Conservation (phyloP, 2,888 invertebrate genomes). For the Drosophila subquinaria region DNA sequence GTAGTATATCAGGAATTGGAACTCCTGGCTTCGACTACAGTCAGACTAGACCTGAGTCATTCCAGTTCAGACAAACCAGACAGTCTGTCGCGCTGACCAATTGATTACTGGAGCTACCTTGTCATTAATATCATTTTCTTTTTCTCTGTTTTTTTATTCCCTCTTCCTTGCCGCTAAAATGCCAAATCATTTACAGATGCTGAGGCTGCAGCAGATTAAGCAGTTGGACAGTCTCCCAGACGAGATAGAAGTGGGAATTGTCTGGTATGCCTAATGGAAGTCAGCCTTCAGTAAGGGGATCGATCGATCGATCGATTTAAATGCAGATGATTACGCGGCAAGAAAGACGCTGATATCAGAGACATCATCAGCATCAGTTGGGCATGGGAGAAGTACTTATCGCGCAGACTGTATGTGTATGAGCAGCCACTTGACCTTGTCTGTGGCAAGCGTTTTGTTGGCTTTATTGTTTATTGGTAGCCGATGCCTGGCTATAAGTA, state of each 20-base stretch:
- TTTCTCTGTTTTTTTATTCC: slow-evolving; percentile 11
- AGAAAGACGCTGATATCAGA: slow-evolving; percentile 38
- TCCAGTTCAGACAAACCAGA: slow-evolving; percentile 32
- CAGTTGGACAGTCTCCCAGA: slow-evolving; percentile 74
- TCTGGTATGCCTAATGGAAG: slow-evolving; percentile 64
- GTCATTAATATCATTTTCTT: slow-evolving; percentile 1
- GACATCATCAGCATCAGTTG: slow-evolving; percentile 1
- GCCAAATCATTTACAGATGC: slow-evolving; percentile 67
- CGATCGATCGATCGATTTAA: slow-evolving; percentile 66
- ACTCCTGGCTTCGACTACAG: too few relatives aligned
- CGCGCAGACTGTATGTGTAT: slow-evolving; percentile 39
- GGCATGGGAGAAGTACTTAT: slow-evolving; percentile 53
- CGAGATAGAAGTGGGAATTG: slow-evolving; percentile 20
- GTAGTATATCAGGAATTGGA: too few relatives aligned
- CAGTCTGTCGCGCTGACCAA: slow-evolving; percentile 55
- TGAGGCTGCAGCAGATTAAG: slow-evolving; percentile 35
- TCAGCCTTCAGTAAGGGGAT: slow-evolving; percentile 40
- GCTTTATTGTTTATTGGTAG: slow-evolving; percentile 48
- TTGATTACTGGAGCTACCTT: slow-evolving; percentile 47
- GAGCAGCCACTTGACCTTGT: slow-evolving; percentile 65
- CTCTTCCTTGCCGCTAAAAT: slow-evolving; percentile 33
- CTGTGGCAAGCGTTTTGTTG: slow-evolving; percentile 57
- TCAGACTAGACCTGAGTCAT: slow-evolving; percentile 5
- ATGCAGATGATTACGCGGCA: slow-evolving; percentile 65
- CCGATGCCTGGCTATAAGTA: slow-evolving; percentile 37